A percentile compares a stretch with the other conserved stretches of the same genome.
These are phyloP conservation scores for Limnephilus lunatus DNA, from an alignment of 2,888 invertebrate species.

Conservation along the genomic window DNA sequence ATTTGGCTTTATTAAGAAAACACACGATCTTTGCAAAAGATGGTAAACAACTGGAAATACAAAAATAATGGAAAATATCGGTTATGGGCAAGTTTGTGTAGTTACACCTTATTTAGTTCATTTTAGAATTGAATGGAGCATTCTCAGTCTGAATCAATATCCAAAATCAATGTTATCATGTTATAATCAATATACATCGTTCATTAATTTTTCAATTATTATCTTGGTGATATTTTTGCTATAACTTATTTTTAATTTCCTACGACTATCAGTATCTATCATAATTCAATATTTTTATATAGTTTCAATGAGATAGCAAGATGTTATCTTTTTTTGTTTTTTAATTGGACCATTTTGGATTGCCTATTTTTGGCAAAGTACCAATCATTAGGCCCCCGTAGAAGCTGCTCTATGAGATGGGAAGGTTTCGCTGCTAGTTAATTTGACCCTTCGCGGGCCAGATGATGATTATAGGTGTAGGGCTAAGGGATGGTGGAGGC, in stretches of 20 bases:
- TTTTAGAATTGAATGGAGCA: background rate
- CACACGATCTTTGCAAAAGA: background rate
- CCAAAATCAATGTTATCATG: background rate
- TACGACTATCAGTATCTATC: background rate
- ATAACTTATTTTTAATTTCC: background rate
- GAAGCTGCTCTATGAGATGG: background rate
- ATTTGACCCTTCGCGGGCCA: background rate
- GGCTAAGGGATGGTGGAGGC: constrained; percentile 11
- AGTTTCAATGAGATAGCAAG: background rate
- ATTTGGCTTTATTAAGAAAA: background rate
- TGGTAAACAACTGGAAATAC: background rate
- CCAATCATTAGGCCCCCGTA: background rate
- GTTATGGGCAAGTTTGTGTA: background rate
- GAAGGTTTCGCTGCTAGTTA: background rate
- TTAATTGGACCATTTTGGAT: background rate
- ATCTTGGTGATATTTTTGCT: background rate
- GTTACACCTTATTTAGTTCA: background rate
- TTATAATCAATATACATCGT: background rate
- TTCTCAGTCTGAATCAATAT: background rate
- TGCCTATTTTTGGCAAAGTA: background rate
- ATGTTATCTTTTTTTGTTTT: background rate
- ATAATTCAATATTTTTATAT: background rate
- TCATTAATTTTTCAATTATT: background rate
- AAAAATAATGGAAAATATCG: background rate
- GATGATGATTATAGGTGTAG: constrained; percentile 34